phyloP scores from a whole-genome alignment of 2,888 invertebrate species.

The Eurytoma californica region DNA sequence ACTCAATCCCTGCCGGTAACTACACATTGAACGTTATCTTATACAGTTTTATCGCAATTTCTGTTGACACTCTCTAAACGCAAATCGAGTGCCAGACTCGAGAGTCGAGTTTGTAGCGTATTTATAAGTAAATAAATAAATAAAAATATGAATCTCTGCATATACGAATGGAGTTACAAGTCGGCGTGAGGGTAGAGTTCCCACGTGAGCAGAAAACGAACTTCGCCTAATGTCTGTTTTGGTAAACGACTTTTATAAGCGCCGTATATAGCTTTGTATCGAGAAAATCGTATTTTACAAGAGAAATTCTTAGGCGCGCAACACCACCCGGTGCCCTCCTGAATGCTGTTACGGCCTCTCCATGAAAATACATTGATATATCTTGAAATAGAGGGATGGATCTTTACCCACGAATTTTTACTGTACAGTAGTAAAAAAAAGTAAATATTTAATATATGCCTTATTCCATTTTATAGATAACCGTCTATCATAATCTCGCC shows the following conservation, averaged over 20 bases:
- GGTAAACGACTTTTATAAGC: conserved; percentile 40
- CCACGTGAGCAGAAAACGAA: conserved; percentile 1
- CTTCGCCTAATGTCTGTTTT: conserved; percentile 41
- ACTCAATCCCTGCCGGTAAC: conserved; percentile 36
- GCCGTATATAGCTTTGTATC: conserved; percentile 24
- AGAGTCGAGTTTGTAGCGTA: conserved; percentile 21
- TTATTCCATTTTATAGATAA: no score
- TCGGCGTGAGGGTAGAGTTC: background rate
- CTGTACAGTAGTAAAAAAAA: conserved; percentile 22
- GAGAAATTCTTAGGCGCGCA: conserved; percentile 2
- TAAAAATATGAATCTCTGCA: conserved; percentile 3
- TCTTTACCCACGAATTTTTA: conserved; percentile 34
- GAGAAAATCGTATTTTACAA: conserved; percentile 42
- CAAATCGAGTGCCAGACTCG: conserved; percentile 20
- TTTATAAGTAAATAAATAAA: background rate
- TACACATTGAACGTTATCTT: conserved; percentile 40
- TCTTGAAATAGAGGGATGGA: background rate
- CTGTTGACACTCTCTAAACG: conserved; percentile 35
- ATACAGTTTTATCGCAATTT: conserved; percentile 41
- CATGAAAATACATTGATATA: background rate
- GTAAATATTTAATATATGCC: background rate
- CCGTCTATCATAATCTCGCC: no score
- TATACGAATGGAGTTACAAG: conserved; percentile 13
- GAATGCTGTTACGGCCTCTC: no score
- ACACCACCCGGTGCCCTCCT: background rate